A percentile compares a stretch with the other conserved stretches of the same genome.
Conservation (phyloP, 2,888 invertebrate species). For the Spilosoma lubricipeda region DNA sequence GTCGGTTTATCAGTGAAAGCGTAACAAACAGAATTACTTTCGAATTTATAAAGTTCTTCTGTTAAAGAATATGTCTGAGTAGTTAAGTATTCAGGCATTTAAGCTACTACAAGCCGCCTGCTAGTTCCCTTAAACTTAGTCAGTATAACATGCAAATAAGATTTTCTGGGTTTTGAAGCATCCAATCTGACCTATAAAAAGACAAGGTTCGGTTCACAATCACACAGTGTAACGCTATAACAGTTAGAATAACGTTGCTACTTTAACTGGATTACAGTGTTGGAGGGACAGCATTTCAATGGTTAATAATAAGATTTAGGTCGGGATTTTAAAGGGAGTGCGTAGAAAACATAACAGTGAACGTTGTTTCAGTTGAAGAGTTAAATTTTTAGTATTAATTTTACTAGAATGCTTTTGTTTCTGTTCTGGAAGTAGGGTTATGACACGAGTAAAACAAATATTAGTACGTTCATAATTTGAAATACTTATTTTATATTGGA, state of each 20-base stretch:
- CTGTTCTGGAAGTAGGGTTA: background rate
- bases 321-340: background rate
- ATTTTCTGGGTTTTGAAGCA: constrained; percentile 43
- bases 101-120: constrained; percentile 18
- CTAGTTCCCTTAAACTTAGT: constrained; percentile 15
- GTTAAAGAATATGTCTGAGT: constrained; percentile 32
- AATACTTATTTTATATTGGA: background rate
- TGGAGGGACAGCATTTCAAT: constrained; percentile 13
- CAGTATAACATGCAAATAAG: constrained; percentile 50
- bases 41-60: too few relatives aligned
- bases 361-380: background rate
- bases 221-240: constrained; percentile 23
- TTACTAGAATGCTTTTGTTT: background rate
- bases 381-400: background rate
- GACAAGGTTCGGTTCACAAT: constrained; percentile 21
- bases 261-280: constrained; percentile 8
- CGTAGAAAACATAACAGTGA: background rate
- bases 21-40: too few relatives aligned
- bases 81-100: constrained; percentile 32
- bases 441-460: too few relatives aligned
- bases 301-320: constrained; percentile 19
- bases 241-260: constrained; percentile 23
- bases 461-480: background rate
- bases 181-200: constrained; percentile 24
- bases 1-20: too few relatives aligned